phyloP scores from a whole-genome alignment of 2,888 invertebrate species.

The Mesorhabditis belari region DNA sequence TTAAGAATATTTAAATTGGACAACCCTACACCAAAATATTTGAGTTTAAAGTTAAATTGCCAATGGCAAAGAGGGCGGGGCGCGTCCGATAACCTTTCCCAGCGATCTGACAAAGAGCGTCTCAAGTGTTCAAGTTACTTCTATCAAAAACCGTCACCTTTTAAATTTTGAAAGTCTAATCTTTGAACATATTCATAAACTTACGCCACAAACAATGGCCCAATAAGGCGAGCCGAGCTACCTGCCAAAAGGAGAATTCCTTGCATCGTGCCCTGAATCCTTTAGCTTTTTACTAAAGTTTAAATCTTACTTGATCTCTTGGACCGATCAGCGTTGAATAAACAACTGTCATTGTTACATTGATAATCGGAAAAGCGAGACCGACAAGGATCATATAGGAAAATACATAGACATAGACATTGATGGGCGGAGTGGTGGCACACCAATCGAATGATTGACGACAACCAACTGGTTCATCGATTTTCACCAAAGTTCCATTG shows the following conservation, averaged over 20 bases:
- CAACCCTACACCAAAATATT: no score
- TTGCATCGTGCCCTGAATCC: slow-evolving; percentile 31
- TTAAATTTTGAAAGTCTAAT: no score
- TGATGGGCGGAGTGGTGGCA: slow-evolving; percentile 12
- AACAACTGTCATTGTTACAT: slow-evolving; percentile 53
- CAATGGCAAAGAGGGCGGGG: no score
- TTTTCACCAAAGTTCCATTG: slow-evolving; percentile 9
- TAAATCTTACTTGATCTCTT: slow-evolving; percentile 51
- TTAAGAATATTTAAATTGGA: no score
- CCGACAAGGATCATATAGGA: slow-evolving; percentile 48
- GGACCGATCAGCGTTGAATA: slow-evolving; percentile 55
- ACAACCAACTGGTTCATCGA: slow-evolving; percentile 16
- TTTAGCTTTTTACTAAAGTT: neutral
- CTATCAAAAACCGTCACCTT: no score
- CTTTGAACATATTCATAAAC: neutral
- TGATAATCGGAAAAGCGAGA: slow-evolving; percentile 53
- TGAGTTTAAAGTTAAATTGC: no score
- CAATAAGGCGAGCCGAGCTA: slow-evolving; percentile 24
- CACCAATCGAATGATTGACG: slow-evolving; percentile 16
- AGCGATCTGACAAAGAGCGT: no score
- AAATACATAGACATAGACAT: slow-evolving; percentile 19
- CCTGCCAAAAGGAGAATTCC: slow-evolving; percentile 36
- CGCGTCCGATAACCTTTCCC: no score
- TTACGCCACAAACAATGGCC: slow-evolving; percentile 31
- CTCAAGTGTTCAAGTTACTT: no score